These are phyloP conservation scores for Antennarius maculatus DNA, from an alignment of 2,797 vertebrate genomes.

Conservation along the genomic window DNA sequence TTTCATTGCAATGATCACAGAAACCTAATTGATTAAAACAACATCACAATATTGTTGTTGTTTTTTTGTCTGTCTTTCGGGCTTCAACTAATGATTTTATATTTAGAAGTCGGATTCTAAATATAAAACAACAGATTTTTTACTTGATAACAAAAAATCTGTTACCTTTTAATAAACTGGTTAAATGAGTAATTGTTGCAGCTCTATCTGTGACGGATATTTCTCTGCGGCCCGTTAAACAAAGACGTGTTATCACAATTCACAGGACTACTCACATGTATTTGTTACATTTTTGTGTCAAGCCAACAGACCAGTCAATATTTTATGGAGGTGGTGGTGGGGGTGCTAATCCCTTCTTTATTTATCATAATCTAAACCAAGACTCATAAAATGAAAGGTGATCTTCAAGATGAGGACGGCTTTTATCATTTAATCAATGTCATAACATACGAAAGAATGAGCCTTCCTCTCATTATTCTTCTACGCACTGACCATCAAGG, in stretches of 20 bases:
- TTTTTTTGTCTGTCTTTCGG: neutral
- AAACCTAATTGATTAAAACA: neutral
- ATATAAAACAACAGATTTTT: too few species aligned
- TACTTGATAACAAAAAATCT: neutral
- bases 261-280: neutral
- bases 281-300: neutral
- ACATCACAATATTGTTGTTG: neutral
- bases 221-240: neutral
- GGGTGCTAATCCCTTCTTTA: conserved; percentile 2
- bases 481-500: neutral
- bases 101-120: too few species aligned
- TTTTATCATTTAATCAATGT: conserved; percentile 16
- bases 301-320: neutral
- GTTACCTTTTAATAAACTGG: neutral
- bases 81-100: neutral
- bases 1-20: conserved; percentile 3
- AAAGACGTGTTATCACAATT: neutral
- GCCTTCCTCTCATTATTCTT: neutral
- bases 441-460: conserved; percentile 9
- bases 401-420: conserved; percentile 13
- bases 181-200: neutral
- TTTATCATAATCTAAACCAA: neutral
- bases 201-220: neutral
- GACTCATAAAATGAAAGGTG: conserved; percentile 18
- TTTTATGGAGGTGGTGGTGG: neutral